Evolutionary conservation across 2,888 invertebrate genomes (phyloP), one percentile per base, ranked within the genome.

Genomic region (Ypsolopha sequella): DNA sequence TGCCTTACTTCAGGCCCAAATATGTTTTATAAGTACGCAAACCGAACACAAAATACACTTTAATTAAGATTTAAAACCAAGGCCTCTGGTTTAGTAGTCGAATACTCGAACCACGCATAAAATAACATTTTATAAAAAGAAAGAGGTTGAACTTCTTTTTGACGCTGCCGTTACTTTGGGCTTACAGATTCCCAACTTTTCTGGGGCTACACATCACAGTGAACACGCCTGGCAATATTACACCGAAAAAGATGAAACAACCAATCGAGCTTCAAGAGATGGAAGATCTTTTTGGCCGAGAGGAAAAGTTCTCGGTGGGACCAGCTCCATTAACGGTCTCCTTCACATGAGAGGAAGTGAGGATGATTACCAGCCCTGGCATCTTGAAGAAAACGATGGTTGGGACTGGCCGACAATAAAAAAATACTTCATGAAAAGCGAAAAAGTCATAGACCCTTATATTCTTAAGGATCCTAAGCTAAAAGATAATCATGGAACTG

Each of bases 381-480:
- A 81, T 55, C 47, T 65, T 4, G 60, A 68, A 53, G 62, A 69
- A 6, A 57, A 66, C n/a, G 77, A 80, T 48, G 80, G 77, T 2
- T 85, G 85, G 85, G 78, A 82, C 52, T 85, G 82, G 81, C 57
- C 64, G 6, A 73, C 73, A 1, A 57, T 84, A 36, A 73, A 68
- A 57, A 64, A 73, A 53, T 82, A 76, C 54, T 81, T 85, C 41
- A 82, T 66, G 62, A 86, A 86, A 58, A 80, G 79, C 39, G 84
- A 81, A 65, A 80, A 71, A 58, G 62, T 81, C 2, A 54, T 80
- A 1, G 84, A 85, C 45, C 81, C 82, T 0, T 67, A 62, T 24
- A 85, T 85, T 52, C 58, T 77, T 1, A 76, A 75, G 36, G 71
- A 80, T 51, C 74, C 78, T 6, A 61, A 75, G 49, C 57, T 84